These are phyloP conservation scores for Alviniconcha marisindica DNA, from an alignment of 1,140 invertebrate species.

Conservation along the genomic window DNA sequence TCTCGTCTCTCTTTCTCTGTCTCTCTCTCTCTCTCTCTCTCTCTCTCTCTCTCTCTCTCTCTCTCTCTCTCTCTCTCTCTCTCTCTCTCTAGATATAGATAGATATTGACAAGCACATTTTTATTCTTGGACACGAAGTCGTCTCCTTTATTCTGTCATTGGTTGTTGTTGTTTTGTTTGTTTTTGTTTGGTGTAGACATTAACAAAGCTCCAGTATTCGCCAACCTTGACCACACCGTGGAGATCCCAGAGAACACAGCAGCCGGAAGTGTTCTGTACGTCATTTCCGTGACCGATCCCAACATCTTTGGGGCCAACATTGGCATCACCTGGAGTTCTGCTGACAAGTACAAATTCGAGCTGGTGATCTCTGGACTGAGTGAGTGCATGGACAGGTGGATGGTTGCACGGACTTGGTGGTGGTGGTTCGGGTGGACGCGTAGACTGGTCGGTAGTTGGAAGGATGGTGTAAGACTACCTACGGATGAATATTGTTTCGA, in stretches of 20 bases:
- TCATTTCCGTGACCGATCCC: slow-evolving; percentile 6
- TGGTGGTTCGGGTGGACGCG: too few relatives aligned
- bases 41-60: background rate
- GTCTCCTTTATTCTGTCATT: too few relatives aligned
- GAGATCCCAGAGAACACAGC: slow-evolving; percentile 17
- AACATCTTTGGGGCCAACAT: slow-evolving; percentile 12
- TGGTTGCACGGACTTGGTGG: too few relatives aligned
- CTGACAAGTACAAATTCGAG: slow-evolving; percentile 21
- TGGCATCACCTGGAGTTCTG: slow-evolving; percentile 15
- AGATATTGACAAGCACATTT: too few relatives aligned
- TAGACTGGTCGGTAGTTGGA: too few relatives aligned
- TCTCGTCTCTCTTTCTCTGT: background rate
- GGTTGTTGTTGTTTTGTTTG: too few relatives aligned
- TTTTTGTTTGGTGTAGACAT: background rate
- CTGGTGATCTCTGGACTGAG: slow-evolving; percentile 6
- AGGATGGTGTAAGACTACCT: too few relatives aligned
- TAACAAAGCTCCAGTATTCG: slow-evolving; percentile 15
- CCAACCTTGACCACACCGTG: background rate
- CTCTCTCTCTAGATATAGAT: too few relatives aligned
- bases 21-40: background rate
- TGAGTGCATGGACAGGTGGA: too few relatives aligned
- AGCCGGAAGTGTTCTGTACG: slow-evolving; percentile 19
- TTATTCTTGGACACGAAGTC: too few relatives aligned
- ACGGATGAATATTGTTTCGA: too few relatives aligned
- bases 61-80: background rate